Evolutionary conservation across 2,113 vertebrate genomes (phyloP).

Genomic region (Lophius piscatorius): DNA sequence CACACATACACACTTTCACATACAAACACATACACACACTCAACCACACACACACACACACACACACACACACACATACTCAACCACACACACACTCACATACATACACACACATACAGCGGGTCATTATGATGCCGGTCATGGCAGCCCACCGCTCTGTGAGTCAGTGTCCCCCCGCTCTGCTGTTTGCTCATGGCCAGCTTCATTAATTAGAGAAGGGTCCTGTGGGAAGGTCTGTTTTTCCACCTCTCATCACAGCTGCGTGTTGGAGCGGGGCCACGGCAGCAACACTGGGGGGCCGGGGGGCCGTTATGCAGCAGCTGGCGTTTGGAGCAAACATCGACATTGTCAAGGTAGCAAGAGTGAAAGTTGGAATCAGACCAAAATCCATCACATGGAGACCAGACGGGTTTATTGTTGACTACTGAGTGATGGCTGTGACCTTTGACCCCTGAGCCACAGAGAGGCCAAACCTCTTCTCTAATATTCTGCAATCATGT

Average conservation of each 20-base stretch:
- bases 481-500: neutral
- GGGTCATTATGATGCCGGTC: slow-evolving; percentile 65
- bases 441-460: neutral
- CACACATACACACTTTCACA: too few species aligned
- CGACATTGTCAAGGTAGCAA: slow-evolving; percentile 23
- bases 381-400: slow-evolving; percentile 13
- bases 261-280: slow-evolving; percentile 65
- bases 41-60: too few species aligned
- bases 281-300: slow-evolving; percentile 57
- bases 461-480: neutral
- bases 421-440: neutral
- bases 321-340: slow-evolving; percentile 34
- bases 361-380: slow-evolving; percentile 6
- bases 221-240: slow-evolving; percentile 73
- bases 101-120: too few species aligned
- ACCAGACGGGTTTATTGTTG: neutral
- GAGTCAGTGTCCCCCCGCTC: slow-evolving; percentile 66
- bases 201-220: slow-evolving; percentile 82
- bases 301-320: slow-evolving; percentile 43
- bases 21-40: too few species aligned
- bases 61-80: too few species aligned
- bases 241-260: slow-evolving; percentile 75
- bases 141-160: slow-evolving; percentile 59
- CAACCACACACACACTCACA: too few species aligned
- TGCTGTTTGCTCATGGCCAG: slow-evolving; percentile 76